Percentiles rank a stretch among this genome's conserved stretches.
Conservation (phyloP, 1,140 invertebrate species). For the Platorchestia sp. region DNA sequence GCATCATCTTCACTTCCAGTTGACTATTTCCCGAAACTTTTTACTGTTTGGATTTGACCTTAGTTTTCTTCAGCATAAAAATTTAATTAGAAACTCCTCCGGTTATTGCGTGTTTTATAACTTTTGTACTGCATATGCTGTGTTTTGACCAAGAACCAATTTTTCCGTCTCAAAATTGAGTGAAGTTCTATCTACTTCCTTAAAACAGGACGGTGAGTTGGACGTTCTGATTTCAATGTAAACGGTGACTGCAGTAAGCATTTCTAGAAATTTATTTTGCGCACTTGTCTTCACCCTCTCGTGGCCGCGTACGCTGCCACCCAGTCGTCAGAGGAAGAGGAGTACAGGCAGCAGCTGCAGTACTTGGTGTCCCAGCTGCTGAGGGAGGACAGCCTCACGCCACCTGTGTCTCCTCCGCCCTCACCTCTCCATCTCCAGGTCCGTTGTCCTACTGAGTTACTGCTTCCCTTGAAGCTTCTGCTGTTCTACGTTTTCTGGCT, state of each 20-base stretch:
- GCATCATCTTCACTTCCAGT: too few species aligned
- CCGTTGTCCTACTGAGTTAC: background rate
- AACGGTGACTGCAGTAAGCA: background rate
- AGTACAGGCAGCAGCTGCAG: slow-evolving; percentile 73
- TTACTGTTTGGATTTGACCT: too few species aligned
- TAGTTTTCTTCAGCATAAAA: too few species aligned
- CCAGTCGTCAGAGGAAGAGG: slow-evolving; percentile 24
- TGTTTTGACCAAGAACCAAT: too few species aligned
- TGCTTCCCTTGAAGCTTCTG: background rate
- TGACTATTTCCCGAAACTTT: too few species aligned
- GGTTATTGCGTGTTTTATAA: too few species aligned
- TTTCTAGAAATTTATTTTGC: background rate
- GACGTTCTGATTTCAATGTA: background rate
- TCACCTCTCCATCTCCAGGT: slow-evolving; percentile 45
- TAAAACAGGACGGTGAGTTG: too few species aligned
- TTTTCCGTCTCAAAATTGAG: too few species aligned
- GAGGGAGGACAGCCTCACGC: slow-evolving; percentile 60
- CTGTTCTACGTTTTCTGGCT: too few species aligned
- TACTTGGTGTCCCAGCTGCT: slow-evolving; percentile 73
- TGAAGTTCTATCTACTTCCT: too few species aligned
- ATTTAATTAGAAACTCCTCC: too few species aligned
- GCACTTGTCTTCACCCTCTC: background rate
- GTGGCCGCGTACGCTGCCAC: background rate
- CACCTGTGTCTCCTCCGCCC: slow-evolving; percentile 58
- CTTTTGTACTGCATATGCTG: too few species aligned